phyloP scores from a whole-genome alignment of 64 coral and sea anemone species.

The Montipora capricornis region DNA sequence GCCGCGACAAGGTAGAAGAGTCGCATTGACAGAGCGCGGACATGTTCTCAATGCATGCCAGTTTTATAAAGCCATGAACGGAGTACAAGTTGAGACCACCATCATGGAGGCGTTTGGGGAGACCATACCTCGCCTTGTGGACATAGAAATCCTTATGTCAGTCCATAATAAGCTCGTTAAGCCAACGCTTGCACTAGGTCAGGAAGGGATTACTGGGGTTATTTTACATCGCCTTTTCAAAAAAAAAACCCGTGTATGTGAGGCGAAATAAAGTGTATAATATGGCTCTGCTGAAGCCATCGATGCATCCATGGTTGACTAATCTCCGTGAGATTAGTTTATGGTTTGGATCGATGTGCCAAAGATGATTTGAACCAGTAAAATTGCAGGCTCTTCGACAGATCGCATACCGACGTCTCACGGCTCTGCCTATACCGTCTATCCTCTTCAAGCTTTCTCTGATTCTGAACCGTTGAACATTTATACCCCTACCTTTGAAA shows the following conservation, averaged over 20 bases:
- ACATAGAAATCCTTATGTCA: slow-evolving; percentile 29
- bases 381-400: too few species aligned
- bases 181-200: slow-evolving; percentile 17
- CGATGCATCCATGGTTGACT: too few species aligned
- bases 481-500: background rate
- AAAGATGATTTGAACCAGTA: too few species aligned
- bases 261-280: background rate
- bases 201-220: background rate
- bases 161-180: slow-evolving; percentile 24
- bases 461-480: background rate
- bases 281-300: too few species aligned
- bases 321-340: background rate
- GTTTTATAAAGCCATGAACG: slow-evolving; percentile 36
- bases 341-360: background rate
- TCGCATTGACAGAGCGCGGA: slow-evolving; percentile 36
- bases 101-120: slow-evolving; percentile 49
- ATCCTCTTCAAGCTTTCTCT: too few species aligned
- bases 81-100: slow-evolving; percentile 33
- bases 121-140: slow-evolving; percentile 42
- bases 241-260: slow-evolving; percentile 4
- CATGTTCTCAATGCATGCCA: slow-evolving; percentile 29
- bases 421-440: too few species aligned
- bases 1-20: slow-evolving; percentile 35
- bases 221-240: slow-evolving; percentile 20
- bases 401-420: too few species aligned